A percentile compares a stretch with the other conserved stretches of the same genome.
These are phyloP conservation scores for Paraescarpia echinospica DNA, from an alignment of 1,140 invertebrate species.

Conservation along the genomic window DNA sequence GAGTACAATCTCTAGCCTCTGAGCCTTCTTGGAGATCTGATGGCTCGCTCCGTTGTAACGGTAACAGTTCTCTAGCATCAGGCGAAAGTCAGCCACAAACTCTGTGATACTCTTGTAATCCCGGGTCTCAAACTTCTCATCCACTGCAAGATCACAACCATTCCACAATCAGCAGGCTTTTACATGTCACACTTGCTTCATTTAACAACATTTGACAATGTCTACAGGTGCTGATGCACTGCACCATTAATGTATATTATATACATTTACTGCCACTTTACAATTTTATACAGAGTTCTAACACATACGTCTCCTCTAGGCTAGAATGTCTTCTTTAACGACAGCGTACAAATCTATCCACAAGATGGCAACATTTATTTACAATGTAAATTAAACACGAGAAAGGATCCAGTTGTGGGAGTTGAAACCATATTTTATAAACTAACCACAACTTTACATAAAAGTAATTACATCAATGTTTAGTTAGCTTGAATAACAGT, in stretches of 20 bases:
- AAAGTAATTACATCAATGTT: no score
- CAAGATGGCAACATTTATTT: not conserved
- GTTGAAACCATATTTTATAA: not conserved
- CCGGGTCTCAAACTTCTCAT: constrained; percentile 55
- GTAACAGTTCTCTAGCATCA: constrained; percentile 64
- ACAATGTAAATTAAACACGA: not conserved
- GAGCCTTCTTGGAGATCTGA: constrained; percentile 58
- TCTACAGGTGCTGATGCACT: not conserved
- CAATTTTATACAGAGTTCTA: not conserved
- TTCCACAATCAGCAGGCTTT: not conserved
- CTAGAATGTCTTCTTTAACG: not conserved
- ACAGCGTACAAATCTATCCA: not conserved
- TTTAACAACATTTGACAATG: not conserved
- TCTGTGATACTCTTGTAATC: constrained; percentile 59
- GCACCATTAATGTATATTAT: not conserved
- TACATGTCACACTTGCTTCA: not conserved
- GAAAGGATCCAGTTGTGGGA: not conserved
- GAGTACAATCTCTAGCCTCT: constrained; percentile 60
- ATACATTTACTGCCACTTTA: not conserved
- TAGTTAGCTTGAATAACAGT: no score
- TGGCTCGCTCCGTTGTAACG: constrained; percentile 61
- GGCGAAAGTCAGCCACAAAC: constrained; percentile 60
- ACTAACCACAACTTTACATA: not conserved
- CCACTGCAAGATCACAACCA: constrained; percentile 51
- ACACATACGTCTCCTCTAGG: not conserved